Conservation (phyloP, 2,797 vertebrate genomes). For the Gymnoscopelus braueri region DNA sequence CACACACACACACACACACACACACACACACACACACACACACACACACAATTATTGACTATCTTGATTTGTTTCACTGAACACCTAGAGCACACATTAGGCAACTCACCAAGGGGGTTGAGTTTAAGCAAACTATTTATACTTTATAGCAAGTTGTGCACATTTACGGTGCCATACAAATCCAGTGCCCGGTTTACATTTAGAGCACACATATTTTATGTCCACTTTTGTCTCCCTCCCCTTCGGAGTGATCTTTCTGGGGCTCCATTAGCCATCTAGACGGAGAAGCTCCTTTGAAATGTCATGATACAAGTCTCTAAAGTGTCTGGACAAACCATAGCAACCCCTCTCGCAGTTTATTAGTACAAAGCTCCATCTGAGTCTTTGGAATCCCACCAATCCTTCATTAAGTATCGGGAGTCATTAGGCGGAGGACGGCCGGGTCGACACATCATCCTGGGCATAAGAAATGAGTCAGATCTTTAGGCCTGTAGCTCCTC, state of each 20-base stretch:
- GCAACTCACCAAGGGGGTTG: neutral
- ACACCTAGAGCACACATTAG: too few species aligned
- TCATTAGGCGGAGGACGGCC: constrained; percentile 50
- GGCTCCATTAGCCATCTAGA: neutral
- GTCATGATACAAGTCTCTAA: constrained; percentile 37
- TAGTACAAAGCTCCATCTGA: constrained; percentile 42
- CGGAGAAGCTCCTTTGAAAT: neutral
- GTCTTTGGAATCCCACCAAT: constrained; percentile 53
- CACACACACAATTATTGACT: too few species aligned
- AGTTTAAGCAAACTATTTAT: too few species aligned
- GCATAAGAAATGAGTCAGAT: constrained; percentile 63
- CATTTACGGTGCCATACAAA: too few species aligned
- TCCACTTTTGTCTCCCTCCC: too few species aligned
- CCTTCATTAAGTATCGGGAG: constrained; percentile 60
- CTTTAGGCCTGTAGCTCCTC: constrained; percentile 61
- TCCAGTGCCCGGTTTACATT: neutral
- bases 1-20: too few species aligned
- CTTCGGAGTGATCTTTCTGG: neutral
- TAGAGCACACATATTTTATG: too few species aligned
- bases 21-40: too few species aligned
- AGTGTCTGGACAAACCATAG: constrained; percentile 15
- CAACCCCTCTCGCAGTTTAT: constrained; percentile 24
- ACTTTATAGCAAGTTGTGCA: too few species aligned
- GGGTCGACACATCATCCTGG: constrained; percentile 46
- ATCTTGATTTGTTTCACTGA: too few species aligned